A percentile compares a stretch with the other conserved stretches of the same genome.
These are phyloP conservation scores for Dasysyrphus tricinctus DNA, from an alignment of 2,888 invertebrate species.

Conservation along the genomic window DNA sequence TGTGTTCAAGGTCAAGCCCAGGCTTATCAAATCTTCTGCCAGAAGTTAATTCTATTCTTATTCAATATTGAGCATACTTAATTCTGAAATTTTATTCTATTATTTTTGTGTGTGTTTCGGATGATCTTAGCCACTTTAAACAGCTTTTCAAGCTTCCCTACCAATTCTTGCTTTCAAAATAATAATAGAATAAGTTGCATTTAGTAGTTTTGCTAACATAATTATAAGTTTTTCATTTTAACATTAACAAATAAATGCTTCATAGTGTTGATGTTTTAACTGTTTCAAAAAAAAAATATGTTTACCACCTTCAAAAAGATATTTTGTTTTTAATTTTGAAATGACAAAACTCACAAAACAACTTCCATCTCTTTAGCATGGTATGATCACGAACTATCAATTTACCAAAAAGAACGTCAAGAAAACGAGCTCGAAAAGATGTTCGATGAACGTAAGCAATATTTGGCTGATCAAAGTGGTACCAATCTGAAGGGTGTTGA, in stretches of 20 bases:
- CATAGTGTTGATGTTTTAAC: background rate
- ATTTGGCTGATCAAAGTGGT: slow-evolving; percentile 87
- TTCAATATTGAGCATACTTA: no score
- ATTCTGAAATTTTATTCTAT: no score
- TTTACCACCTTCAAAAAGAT: background rate
- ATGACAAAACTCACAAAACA: slow-evolving; percentile 57
- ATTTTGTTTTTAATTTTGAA: background rate
- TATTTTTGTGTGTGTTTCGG: background rate
- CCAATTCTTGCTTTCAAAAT: background rate
- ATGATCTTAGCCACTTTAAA: background rate
- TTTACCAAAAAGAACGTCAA: slow-evolving; percentile 91
- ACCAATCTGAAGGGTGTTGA: slow-evolving; percentile 85
- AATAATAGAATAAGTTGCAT: background rate
- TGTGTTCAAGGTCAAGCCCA: no score
- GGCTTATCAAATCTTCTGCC: no score
- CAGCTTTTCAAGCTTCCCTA: background rate
- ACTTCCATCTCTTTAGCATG: slow-evolving; percentile 87
- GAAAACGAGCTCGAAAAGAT: slow-evolving; percentile 94
- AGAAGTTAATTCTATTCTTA: no score
- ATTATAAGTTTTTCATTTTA: background rate
- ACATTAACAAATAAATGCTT: slow-evolving; percentile 1
- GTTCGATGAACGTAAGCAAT: slow-evolving; percentile 92
- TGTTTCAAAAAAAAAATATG: slow-evolving; percentile 4
- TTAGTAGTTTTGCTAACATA: no score
- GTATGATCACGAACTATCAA: slow-evolving; percentile 94